Evolutionary conservation across 2,113 vertebrate species (phyloP), one percentile per base, ranked within the genome.

Genomic region (Chaenocephalus aceratus): DNA sequence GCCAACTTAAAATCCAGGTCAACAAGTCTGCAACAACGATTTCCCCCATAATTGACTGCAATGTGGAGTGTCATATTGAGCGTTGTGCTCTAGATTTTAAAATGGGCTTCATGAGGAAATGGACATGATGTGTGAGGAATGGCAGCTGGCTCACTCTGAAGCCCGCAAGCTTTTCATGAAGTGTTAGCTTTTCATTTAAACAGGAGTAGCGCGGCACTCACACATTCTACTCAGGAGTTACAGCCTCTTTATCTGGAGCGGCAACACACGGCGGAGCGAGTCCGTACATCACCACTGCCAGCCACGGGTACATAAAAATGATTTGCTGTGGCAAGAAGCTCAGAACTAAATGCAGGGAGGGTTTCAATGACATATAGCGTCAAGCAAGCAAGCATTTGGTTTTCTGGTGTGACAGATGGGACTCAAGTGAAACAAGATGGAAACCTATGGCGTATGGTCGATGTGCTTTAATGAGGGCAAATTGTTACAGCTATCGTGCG

Each of bases 1-100:
- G 1, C 44, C 23, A 21, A 21, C 62, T 73, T 34, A 74, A 75
- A 84, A 89, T 81, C 79, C 75, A 90, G 87, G 92, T 89, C 86
- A 88, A 13, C 54, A 48, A 51, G 63, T 56, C 72, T 68, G 61
- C 53, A 23, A 41, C 67, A 90, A 82, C 6, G 82, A 91, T 86
- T 83, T 88, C 91, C 87, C 79, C 84, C 62, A 82, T 89, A 89
- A 93, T 83, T 85, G 86, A 91, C 86, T 78, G 66, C 60, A 75
- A 72, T 41, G 62, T 49, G 26, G 63, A 63, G 82, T 84, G 65
- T 91, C 79, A 44, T 84, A 91, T 89, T 74, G 91, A 91, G 74
- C 15, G 77, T 18, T 36, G 75, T 79, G 83, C 81, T 89, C 85
- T 58, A 70, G 51, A 86, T 90, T 85, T 82, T 86, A 77, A 85